Percentiles rank a stretch among this genome's conserved stretches.
Conservation (phyloP, 35 echinoderm and acorn worm species). For the Patiria miniata region DNA sequence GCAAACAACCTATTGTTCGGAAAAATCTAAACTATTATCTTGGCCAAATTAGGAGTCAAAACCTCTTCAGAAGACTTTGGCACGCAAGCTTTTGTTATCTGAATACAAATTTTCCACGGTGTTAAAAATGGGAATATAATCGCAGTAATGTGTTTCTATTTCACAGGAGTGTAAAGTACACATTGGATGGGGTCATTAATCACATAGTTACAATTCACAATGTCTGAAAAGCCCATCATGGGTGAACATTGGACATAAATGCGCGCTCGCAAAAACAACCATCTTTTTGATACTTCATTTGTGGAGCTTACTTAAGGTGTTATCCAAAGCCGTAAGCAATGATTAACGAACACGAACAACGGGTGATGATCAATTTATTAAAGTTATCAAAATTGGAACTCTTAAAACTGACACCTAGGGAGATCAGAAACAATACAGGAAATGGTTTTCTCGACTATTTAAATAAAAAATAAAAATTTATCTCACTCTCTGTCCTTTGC, state of each 20-base stretch:
- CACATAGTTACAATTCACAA: background rate
- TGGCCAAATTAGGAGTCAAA: background rate
- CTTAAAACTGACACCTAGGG: no score
- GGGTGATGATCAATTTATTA: no score
- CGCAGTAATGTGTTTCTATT: background rate
- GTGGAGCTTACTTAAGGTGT: background rate
- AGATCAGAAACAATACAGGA: no score
- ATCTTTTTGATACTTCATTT: background rate
- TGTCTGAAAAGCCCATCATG: background rate
- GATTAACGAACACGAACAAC: background rate
- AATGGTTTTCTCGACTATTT: no score
- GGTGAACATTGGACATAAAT: background rate
- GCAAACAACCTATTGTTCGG: background rate
- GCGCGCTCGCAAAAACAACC: background rate
- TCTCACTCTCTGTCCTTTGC: no score
- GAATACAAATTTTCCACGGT: background rate
- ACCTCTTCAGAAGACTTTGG: background rate
- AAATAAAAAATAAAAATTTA: no score
- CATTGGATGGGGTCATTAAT: slow-evolving; percentile 2
- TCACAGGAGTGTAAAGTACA: background rate
- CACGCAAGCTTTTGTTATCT: background rate
- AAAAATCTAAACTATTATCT: background rate
- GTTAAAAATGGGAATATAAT: background rate
- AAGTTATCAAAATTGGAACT: no score
- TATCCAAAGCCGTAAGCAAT: background rate